phyloP scores from a whole-genome alignment of 2,113 vertebrate genomes.

The Pao palembangensis region DNA sequence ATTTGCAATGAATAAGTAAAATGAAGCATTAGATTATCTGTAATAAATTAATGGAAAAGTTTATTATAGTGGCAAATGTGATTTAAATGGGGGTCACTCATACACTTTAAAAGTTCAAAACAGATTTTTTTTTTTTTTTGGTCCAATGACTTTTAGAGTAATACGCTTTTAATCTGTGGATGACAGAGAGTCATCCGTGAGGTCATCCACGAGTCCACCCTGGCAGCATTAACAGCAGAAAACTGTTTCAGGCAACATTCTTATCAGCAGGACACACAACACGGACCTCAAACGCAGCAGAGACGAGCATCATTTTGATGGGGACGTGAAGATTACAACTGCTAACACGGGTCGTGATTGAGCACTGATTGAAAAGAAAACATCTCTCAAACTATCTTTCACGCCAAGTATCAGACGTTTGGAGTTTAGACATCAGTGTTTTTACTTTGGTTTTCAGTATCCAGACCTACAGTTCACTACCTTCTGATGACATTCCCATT shows the following conservation, averaged over 20 bases:
- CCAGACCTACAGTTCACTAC: slow-evolving; percentile 39
- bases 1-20: too few relatives aligned
- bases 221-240: slow-evolving; percentile 37
- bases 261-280: slow-evolving; percentile 58
- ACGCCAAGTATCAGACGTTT: slow-evolving; percentile 27
- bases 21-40: slow-evolving; percentile 1
- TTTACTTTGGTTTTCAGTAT: slow-evolving; percentile 24
- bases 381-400: slow-evolving; percentile 31
- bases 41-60: background rate
- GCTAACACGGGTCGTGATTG: slow-evolving; percentile 42
- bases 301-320: slow-evolving; percentile 45
- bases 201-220: slow-evolving; percentile 12
- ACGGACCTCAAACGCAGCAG: slow-evolving; percentile 51
- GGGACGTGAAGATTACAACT: slow-evolving; percentile 44
- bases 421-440: slow-evolving; percentile 23
- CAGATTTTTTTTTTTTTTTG: slow-evolving; percentile 3
- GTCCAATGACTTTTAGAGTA: background rate
- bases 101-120: too few relatives aligned
- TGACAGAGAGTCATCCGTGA: slow-evolving; percentile 9
- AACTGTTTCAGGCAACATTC: slow-evolving; percentile 42
- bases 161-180: slow-evolving; percentile 11
- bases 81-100: too few relatives aligned
- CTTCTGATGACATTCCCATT: slow-evolving; percentile 47
- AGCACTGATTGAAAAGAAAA: slow-evolving; percentile 31
- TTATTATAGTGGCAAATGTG: too few relatives aligned